phyloP scores from a whole-genome alignment of 2,113 vertebrate genomes.

The Phaethornis superciliosus region DNA sequence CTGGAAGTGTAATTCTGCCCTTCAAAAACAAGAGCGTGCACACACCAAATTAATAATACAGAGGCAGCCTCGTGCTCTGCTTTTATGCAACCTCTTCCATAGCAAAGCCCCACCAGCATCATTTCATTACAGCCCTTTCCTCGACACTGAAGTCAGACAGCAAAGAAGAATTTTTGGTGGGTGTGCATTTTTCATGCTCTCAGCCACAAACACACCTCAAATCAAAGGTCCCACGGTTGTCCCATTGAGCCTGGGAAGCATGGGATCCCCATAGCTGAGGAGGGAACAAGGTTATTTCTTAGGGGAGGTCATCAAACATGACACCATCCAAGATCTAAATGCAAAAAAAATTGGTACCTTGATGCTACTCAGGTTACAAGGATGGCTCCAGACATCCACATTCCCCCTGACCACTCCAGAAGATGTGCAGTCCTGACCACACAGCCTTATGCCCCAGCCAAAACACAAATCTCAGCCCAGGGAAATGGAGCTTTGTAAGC shows the following conservation, averaged over 20 bases:
- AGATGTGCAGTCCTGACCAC: rapidly evolving
- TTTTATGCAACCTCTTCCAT: not conserved
- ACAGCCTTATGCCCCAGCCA: not conserved
- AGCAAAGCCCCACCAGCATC: not conserved
- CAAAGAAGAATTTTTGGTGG: not conserved
- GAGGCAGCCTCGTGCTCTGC: not conserved
- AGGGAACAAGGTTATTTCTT: not conserved
- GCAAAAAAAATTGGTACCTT: not conserved
- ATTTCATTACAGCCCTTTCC: not conserved
- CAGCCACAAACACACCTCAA: not conserved
- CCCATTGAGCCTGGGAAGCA: rapidly evolving
- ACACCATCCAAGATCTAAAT: not conserved
- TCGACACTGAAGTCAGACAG: not conserved
- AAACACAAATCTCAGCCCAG: too few species aligned
- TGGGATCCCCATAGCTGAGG: rapidly evolving
- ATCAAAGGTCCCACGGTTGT: rapidly evolving
- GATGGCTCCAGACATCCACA: not conserved
- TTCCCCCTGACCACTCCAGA: not conserved
- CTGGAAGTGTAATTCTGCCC: not conserved
- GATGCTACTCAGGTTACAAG: rapidly evolving
- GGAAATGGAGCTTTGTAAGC: not conserved
- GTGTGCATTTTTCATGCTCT: not conserved
- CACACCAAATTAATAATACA: not conserved
- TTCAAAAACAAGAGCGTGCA: not conserved
- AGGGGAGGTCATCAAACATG: not conserved